These are phyloP conservation scores for Pangasius sanitwongsei DNA, from an alignment of 2,797 vertebrate species.

Conservation along the genomic window DNA sequence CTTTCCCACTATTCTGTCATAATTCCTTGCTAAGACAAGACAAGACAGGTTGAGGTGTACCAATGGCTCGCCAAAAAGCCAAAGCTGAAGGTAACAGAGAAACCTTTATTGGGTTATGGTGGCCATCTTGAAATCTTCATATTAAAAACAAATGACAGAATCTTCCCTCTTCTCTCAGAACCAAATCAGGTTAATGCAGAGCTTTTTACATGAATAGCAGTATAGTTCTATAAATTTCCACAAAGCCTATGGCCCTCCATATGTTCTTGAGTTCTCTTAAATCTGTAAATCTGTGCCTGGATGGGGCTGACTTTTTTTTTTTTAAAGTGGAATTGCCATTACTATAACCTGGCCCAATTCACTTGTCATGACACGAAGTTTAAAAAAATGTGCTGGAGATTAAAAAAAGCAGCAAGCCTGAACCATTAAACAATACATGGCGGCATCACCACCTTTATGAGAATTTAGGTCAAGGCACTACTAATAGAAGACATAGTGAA, in stretches of 20 bases:
- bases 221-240: slow-evolving; percentile 16
- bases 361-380: neutral
- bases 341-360: neutral
- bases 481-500: slow-evolving; percentile 38
- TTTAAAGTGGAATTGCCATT: neutral
- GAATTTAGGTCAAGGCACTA: slow-evolving; percentile 41
- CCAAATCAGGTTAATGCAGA: neutral
- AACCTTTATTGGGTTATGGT: neutral
- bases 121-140: neutral
- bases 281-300: neutral
- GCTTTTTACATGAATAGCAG: slow-evolving; percentile 29
- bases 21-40: neutral
- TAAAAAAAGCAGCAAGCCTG: slow-evolving; percentile 26
- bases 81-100: neutral
- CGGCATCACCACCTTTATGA: slow-evolving; percentile 35
- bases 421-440: neutral
- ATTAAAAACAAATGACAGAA: neutral
- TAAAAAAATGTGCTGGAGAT: slow-evolving; percentile 10
- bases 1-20: neutral
- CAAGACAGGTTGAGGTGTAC: neutral
- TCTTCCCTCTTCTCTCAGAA: neutral
- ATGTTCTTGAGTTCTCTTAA: neutral
- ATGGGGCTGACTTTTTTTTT: neutral
- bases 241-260: slow-evolving; percentile 1
- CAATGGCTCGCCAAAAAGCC: neutral